phyloP scores from a whole-genome alignment of 1,140 invertebrate genomes.

The Drosophila auraria region DNA sequence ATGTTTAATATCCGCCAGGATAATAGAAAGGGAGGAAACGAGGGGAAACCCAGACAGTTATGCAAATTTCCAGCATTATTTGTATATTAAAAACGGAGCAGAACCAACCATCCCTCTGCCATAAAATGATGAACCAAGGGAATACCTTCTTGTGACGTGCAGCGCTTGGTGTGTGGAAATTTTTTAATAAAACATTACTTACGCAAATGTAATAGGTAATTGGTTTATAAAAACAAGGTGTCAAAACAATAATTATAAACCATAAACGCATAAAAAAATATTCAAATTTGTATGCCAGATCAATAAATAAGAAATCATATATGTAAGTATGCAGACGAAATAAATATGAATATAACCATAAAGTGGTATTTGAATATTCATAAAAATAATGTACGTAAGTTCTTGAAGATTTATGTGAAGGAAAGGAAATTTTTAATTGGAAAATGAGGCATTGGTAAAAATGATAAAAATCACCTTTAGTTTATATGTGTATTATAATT shows the following conservation, averaged over 20 bases:
- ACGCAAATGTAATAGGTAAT: conserved; percentile 28
- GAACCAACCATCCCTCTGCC: not conserved
- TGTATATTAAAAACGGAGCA: conserved; percentile 59
- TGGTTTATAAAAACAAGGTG: conserved; percentile 15
- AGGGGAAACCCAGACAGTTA: conserved; percentile 63
- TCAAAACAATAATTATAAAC: conserved; percentile 27
- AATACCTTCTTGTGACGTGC: conserved; percentile 32
- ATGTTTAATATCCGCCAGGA: conserved; percentile 80
- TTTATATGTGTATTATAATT: no score
- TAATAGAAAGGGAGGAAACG: conserved; percentile 19
- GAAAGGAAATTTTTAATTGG: not conserved
- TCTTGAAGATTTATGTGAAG: not conserved
- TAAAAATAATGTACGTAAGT: conserved; percentile 20
- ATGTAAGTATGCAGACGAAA: conserved; percentile 9
- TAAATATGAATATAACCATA: conserved; percentile 18
- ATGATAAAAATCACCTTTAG: no score
- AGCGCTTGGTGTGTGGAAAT: conserved; percentile 6
- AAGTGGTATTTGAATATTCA: conserved; percentile 16
- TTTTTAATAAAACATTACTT: conserved; percentile 21
- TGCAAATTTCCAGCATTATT: conserved; percentile 77
- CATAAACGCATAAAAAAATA: conserved; percentile 17
- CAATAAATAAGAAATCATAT: conserved; percentile 26
- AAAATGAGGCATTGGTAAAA: not conserved
- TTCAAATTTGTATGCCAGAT: conserved; percentile 13
- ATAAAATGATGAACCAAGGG: conserved; percentile 32